Evolutionary conservation across 2,113 vertebrate genomes (phyloP).

Genomic region (Arvicanthis niloticus): DNA sequence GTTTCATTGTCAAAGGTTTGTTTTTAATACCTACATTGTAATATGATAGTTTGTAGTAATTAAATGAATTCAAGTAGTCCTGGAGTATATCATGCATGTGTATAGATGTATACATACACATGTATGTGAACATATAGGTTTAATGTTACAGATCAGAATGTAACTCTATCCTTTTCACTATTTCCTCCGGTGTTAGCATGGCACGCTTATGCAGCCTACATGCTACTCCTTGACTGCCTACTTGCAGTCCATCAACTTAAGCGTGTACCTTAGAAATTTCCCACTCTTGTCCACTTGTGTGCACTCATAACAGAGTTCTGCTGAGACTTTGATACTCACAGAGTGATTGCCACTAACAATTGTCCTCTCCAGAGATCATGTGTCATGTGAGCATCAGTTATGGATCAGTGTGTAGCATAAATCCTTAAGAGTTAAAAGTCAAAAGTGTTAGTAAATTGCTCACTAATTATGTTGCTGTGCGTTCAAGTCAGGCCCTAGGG

Average conservation of each 20-base stretch:
- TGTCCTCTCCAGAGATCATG: not conserved
- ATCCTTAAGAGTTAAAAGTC: constrained; percentile 13
- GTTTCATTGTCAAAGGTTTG: constrained; percentile 68
- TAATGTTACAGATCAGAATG: not conserved
- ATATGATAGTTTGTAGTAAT: not conserved
- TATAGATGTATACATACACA: not conserved
- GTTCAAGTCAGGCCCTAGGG: not conserved
- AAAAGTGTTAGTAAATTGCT: not conserved
- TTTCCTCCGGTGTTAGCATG: not conserved
- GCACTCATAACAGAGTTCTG: not conserved
- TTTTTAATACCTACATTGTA: constrained; percentile 43
- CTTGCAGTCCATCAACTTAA: not conserved
- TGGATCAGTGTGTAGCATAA: not conserved
- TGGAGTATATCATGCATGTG: not conserved
- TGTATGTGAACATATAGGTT: not conserved
- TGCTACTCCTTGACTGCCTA: not conserved
- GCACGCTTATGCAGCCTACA: not conserved
- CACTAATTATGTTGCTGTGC: not conserved
- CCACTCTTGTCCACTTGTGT: not conserved
- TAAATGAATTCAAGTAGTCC: not conserved
- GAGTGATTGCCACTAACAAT: not conserved
- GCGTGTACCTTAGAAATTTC: not conserved
- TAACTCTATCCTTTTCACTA: not conserved
- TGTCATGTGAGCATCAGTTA: not conserved
- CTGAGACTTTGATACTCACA: not conserved